Base-by-base conservation (phyloP, 1,140 invertebrate genomes). In the Augochlora pura region DNA sequence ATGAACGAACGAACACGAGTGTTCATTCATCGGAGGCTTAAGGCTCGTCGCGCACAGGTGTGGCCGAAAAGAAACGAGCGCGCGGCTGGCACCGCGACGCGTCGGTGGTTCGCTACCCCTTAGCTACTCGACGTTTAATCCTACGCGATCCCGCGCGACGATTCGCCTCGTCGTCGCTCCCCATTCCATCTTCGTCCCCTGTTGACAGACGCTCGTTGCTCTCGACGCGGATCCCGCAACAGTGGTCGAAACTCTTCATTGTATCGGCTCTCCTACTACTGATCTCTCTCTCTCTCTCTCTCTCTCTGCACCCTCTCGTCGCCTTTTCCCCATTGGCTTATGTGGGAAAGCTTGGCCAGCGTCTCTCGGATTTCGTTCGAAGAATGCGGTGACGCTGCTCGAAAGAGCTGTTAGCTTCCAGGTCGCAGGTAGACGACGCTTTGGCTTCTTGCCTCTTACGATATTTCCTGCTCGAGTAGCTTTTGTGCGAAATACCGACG, bases 41-140 rank as follows among this genome's bases (percentile, higher is more conserved):
- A 82, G 64, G 57, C 59, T 82, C 59, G 69, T 78, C 59, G 65
- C 46, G 38, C 21, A 52, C 9, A 10, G 25, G n/a, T 54, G 25
- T 42, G 59, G 27, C 49, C 49, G 71, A 71, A 70, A 82, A 83
- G 57, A 76, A 76, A 83, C 32, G 38, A 27, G 67, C 63, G 60
- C 38, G 49, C 70, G 69, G 64, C 73, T 54, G 39, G 23, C 46
- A 59, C 0, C 67, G 52, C 64, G 66, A 77, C 3, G 42, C 21
- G 16, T 59, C 49, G 60, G 64, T 62, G 75, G 71, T 69, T 76
- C 80, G 72, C 71, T 76, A 82, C 75, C 76, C 71, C 54, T n/a
- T 60, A 39, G 77, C 73, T 75, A 72, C 84, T 86, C 77, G 73
- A 86, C 77, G 86, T 86, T 46, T 86, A 86, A 86, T 86, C 85